Conservation (phyloP, 2,888 invertebrate genomes). For the Ischnus inquisitorius region DNA sequence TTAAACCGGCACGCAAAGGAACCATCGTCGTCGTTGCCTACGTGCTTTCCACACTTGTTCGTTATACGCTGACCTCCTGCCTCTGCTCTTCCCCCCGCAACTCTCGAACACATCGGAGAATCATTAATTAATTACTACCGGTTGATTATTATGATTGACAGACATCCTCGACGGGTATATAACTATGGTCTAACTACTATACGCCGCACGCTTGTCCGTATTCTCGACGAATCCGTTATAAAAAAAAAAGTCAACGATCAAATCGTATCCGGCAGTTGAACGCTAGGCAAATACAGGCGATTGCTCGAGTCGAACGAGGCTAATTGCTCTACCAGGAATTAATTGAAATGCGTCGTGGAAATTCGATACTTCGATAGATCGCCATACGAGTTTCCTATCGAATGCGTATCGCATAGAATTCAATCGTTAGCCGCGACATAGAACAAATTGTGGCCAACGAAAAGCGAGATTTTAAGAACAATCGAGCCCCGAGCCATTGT, state of each 20-base stretch:
- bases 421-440: too few relatives aligned
- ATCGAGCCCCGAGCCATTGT: neutral
- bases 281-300: constrained; percentile 43
- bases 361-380: constrained; percentile 26
- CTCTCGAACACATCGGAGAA: constrained; percentile 60
- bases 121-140: constrained; percentile 72
- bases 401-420: too few relatives aligned
- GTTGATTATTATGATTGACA: constrained; percentile 61
- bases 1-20: constrained; percentile 54
- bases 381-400: neutral
- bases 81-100: constrained; percentile 3
- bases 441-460: neutral
- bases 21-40: constrained; percentile 64
- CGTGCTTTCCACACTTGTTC: constrained; percentile 67
- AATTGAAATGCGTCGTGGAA: constrained; percentile 51
- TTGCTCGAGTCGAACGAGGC: constrained; percentile 50
- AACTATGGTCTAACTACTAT: constrained; percentile 33
- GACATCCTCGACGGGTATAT: constrained; percentile 41
- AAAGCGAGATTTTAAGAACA: neutral
- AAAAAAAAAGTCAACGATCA: neutral
- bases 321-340: constrained; percentile 60
- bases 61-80: constrained; percentile 38
- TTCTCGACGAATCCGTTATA: constrained; percentile 55
- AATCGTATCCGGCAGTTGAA: constrained; percentile 62
- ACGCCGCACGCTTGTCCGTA: constrained; percentile 11